Conservation (phyloP, 2,113 vertebrate species). For the Bufo bufo region DNA sequence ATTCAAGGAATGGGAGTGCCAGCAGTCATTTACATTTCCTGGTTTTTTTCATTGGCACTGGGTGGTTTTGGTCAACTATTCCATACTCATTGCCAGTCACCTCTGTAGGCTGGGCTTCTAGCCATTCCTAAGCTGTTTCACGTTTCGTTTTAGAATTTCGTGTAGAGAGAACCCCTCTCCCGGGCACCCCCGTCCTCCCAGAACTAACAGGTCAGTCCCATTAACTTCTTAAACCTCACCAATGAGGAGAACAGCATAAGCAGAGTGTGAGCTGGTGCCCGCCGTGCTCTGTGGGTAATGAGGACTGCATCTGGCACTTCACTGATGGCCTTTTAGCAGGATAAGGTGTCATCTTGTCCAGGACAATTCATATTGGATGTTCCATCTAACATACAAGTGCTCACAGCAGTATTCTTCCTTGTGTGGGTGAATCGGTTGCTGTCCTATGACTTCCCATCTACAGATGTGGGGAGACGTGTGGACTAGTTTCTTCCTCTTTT, state of each 20-base stretch:
- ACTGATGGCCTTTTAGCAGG: slow-evolving; percentile 11
- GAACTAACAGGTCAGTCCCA: slow-evolving; percentile 97
- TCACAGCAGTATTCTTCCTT: background rate
- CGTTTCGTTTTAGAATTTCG: slow-evolving; percentile 99
- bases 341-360: slow-evolving; percentile 19
- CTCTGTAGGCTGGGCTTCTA: slow-evolving; percentile 48
- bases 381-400: background rate
- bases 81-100: slow-evolving; percentile 27
- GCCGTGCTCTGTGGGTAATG: slow-evolving; percentile 50
- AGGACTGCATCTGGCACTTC: slow-evolving; percentile 41
- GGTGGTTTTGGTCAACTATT: slow-evolving; percentile 59
- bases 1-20: slow-evolving; percentile 61
- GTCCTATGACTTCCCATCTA: background rate
- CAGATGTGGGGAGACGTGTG: background rate
- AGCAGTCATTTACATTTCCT: slow-evolving; percentile 58
- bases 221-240: slow-evolving; percentile 81
- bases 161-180: slow-evolving; percentile 99
- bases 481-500: background rate
- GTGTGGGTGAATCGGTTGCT: background rate
- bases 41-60: slow-evolving; percentile 42
- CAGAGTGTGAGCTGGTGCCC: slow-evolving; percentile 56
- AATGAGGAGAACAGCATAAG: slow-evolving; percentile 31
- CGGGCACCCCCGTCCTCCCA: slow-evolving; percentile 99
- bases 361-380: background rate
- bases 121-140: slow-evolving; percentile 79